Percentiles rank a stretch among this genome's conserved stretches.
phyloP scores from a whole-genome alignment of 2,797 vertebrate species.

The Gallinago solitaria region DNA sequence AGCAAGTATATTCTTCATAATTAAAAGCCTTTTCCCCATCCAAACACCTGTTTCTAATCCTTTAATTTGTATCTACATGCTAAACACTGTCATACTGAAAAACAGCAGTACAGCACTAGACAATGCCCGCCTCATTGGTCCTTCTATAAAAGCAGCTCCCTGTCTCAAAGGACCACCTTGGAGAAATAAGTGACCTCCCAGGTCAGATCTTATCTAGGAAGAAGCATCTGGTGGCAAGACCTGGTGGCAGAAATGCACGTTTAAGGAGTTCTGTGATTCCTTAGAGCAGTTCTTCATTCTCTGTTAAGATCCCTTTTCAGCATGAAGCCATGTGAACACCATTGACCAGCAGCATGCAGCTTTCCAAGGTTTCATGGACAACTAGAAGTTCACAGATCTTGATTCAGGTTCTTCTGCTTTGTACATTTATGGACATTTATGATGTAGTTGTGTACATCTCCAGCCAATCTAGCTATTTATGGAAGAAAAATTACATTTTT shows the following conservation, averaged over 20 bases:
- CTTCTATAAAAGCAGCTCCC: neutral
- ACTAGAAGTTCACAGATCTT: neutral
- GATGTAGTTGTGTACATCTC: neutral
- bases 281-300: neutral
- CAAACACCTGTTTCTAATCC: neutral
- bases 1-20: neutral
- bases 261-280: neutral
- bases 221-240: neutral
- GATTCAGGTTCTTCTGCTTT: neutral
- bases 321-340: accelerated
- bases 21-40: neutral
- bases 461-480: neutral
- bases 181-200: neutral
- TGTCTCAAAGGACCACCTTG: neutral
- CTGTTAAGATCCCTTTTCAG: neutral
- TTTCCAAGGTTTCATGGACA: neutral
- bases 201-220: accelerated
- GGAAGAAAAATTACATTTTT: neutral
- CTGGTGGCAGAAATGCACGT: neutral
- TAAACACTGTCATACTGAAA: neutral
- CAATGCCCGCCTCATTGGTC: neutral
- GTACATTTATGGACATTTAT: neutral
- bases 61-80: neutral
- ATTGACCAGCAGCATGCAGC: neutral
- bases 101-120: neutral